These are phyloP conservation scores for Nebria salina DNA, from an alignment of 2,888 invertebrate genomes.

Conservation along the genomic window DNA sequence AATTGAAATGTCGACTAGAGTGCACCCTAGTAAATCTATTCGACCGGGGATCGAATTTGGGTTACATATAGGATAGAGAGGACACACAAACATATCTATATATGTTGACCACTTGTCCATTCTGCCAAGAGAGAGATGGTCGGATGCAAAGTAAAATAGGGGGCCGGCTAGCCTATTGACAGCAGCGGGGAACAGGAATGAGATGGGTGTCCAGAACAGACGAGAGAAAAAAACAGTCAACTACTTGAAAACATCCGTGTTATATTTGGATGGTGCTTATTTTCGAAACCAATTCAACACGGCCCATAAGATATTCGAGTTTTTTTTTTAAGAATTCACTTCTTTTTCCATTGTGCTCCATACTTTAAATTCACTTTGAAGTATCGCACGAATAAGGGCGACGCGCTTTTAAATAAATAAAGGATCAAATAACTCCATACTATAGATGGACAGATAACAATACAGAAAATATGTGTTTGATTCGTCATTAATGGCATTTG, in stretches of 20 bases:
- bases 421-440: background rate
- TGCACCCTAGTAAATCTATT: conserved; percentile 59
- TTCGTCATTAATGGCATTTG: conserved; percentile 32
- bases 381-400: conserved; percentile 9
- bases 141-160: background rate
- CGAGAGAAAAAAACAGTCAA: conserved; percentile 32
- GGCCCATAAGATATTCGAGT: conserved; percentile 38
- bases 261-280: background rate
- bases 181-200: background rate
- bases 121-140: background rate
- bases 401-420: conserved; percentile 32
- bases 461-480: conserved; percentile 5
- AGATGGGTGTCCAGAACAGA: conserved; percentile 37
- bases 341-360: conserved; percentile 20
- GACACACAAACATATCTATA: background rate
- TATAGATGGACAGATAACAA: conserved; percentile 3
- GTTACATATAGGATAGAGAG: background rate
- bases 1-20: conserved; percentile 62
- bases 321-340: conserved; percentile 31
- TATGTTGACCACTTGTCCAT: background rate
- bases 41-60: conserved; percentile 52
- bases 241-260: conserved; percentile 7
- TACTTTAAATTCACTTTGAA: conserved; percentile 35
- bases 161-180: background rate
- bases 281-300: conserved; percentile 11